phyloP scores from a whole-genome alignment of 2,888 invertebrate genomes.

The Tanaodytes sp. region DNA sequence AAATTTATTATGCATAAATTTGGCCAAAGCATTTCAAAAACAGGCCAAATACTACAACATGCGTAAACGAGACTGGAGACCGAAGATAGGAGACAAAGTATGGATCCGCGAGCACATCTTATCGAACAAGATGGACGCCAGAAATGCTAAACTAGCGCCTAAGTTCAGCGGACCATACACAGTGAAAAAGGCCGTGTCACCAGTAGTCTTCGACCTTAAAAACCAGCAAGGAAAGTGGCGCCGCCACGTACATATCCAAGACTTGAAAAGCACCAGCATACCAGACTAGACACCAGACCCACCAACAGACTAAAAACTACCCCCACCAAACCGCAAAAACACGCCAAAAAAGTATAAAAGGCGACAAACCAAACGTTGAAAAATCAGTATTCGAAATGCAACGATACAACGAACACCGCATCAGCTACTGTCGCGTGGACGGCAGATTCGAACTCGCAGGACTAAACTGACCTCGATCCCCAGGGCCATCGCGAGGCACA shows the following conservation, averaged over 20 bases:
- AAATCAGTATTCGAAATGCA: no score
- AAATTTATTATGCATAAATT: not conserved
- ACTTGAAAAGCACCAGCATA: no score
- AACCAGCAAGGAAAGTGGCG: not conserved
- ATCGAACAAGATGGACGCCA: not conserved
- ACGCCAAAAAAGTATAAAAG: no score
- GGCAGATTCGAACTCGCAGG: no score
- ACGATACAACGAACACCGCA: no score
- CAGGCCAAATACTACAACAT: conserved; percentile 21
- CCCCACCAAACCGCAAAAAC: no score
- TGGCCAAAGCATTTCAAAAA: conserved; percentile 5
- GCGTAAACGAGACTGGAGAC: not conserved
- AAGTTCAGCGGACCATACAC: conserved; percentile 7
- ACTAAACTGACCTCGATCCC: no score
- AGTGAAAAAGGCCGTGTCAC: not conserved
- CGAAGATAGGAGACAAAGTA: not conserved
- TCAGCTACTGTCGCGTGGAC: no score
- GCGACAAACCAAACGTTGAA: no score
- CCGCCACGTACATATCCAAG: not conserved
- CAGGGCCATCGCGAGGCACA: no score
- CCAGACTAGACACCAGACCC: no score
- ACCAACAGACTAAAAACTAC: no score
- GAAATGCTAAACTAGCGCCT: conserved; percentile 2
- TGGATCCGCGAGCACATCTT: conserved; percentile 1
- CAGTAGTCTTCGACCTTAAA: conserved; percentile 6